Conservation (phyloP, 2,888 invertebrate genomes). For the Dryadula phaetusa region DNA sequence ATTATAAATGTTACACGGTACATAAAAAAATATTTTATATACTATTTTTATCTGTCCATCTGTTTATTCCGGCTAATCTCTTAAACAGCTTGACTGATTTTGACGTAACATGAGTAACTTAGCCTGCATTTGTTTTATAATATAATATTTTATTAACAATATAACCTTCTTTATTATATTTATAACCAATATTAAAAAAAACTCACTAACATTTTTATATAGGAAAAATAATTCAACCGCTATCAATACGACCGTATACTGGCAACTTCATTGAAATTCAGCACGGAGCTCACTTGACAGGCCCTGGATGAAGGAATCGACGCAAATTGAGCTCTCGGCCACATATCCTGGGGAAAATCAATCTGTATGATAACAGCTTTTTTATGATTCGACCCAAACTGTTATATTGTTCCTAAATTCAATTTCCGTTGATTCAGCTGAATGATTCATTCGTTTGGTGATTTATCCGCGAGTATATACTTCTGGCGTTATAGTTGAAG, state of each 20-base stretch:
- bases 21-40: too few species aligned
- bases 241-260: conserved; percentile 44
- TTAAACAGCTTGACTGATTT: too few species aligned
- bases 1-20: too few species aligned
- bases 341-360: conserved; percentile 64
- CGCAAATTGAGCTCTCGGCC: conserved; percentile 66
- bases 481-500: too few species aligned
- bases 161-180: too few species aligned
- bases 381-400: conserved; percentile 40
- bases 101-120: too few species aligned
- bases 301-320: conserved; percentile 73
- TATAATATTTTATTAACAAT: too few species aligned
- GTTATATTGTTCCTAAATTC: conserved; percentile 40
- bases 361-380: conserved; percentile 60
- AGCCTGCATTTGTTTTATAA: too few species aligned
- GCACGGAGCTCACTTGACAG: conserved; percentile 50
- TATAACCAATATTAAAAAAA: too few species aligned
- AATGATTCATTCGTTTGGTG: conserved; percentile 32
- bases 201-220: not conserved
- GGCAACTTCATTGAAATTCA: conserved; percentile 61
- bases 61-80: too few species aligned
- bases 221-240: conserved; percentile 32
- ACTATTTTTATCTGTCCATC: too few species aligned
- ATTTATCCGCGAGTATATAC: not conserved
- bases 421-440: conserved; percentile 36